phyloP scores from a whole-genome alignment of 2,113 vertebrate species.

The Dipodomys spectabilis region DNA sequence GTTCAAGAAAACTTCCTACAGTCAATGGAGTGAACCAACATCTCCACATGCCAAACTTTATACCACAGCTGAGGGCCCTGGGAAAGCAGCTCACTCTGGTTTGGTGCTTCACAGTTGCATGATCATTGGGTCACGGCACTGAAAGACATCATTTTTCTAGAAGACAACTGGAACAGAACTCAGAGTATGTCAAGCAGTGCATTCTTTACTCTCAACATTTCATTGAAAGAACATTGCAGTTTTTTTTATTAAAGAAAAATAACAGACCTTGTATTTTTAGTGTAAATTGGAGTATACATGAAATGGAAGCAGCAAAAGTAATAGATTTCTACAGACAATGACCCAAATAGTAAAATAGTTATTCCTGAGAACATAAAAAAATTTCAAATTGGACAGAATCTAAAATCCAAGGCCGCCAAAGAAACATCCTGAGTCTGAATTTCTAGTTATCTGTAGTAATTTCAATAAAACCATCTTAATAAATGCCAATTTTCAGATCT shows the following conservation, averaged over 20 bases:
- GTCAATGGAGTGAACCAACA: neutral
- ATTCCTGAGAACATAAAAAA: neutral
- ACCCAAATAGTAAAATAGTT: neutral
- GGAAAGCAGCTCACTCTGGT: too few relatives aligned
- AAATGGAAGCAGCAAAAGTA: neutral
- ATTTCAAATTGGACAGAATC: neutral
- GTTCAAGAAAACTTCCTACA: neutral
- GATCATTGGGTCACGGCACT: too few relatives aligned
- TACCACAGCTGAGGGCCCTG: too few relatives aligned
- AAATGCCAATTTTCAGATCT: neutral
- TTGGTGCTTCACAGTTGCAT: neutral
- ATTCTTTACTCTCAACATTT: neutral
- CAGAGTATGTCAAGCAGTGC: neutral
- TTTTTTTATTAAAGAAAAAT: neutral
- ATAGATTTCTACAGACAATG: neutral
- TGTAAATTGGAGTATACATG: neutral
- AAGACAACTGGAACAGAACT: neutral
- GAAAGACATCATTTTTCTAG: neutral
- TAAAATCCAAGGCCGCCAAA: neutral
- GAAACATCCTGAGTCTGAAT: neutral
- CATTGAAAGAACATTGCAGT: neutral
- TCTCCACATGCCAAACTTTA: neutral
- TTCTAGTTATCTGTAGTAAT: neutral
- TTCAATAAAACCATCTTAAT: neutral
- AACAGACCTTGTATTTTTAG: neutral